Evolutionary conservation across 1,140 invertebrate species (phyloP).

Genomic region (Pseudachorutes palmiensis): DNA sequence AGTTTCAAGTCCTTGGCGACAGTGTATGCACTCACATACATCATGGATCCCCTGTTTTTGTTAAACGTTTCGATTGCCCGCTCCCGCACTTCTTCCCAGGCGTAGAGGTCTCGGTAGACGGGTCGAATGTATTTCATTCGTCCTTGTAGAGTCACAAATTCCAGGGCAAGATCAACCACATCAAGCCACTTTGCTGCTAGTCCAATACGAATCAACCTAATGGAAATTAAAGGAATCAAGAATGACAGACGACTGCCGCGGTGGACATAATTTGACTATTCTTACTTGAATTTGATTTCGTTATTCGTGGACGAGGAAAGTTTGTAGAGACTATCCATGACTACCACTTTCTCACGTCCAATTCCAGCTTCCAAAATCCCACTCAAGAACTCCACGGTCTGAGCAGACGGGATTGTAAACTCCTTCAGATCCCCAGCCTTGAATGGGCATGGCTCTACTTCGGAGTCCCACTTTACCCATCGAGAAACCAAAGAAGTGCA

Average conservation of each 20-base stretch:
- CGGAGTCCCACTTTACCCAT: constrained; percentile 49
- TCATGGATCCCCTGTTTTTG: constrained; percentile 64
- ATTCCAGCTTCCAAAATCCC: constrained; percentile 53
- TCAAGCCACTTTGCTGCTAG: constrained; percentile 61
- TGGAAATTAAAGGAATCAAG: constrained; percentile 27
- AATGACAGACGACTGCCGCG: too few species aligned
- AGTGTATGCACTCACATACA: constrained; percentile 64
- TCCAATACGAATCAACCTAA: constrained; percentile 64
- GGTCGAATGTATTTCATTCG: constrained; percentile 66
- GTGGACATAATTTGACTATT: too few species aligned
- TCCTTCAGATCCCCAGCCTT: constrained; percentile 46
- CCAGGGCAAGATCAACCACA: constrained; percentile 55
- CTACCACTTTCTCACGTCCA: constrained; percentile 52
- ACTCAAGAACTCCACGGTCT: constrained; percentile 64
- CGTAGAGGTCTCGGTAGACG: constrained; percentile 37
- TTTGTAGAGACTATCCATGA: constrained; percentile 59
- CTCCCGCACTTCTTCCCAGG: constrained; percentile 61
- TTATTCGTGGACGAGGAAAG: constrained; percentile 60
- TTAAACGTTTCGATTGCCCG: constrained; percentile 64
- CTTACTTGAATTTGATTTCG: constrained; percentile 61
- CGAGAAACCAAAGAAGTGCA: constrained; percentile 53
- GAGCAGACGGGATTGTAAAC: constrained; percentile 52
- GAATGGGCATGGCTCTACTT: constrained; percentile 43
- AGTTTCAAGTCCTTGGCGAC: constrained; percentile 69
- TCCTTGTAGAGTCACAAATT: constrained; percentile 73